Conservation (phyloP, 2,797 vertebrate species). For the Sus cebifrons region DNA sequence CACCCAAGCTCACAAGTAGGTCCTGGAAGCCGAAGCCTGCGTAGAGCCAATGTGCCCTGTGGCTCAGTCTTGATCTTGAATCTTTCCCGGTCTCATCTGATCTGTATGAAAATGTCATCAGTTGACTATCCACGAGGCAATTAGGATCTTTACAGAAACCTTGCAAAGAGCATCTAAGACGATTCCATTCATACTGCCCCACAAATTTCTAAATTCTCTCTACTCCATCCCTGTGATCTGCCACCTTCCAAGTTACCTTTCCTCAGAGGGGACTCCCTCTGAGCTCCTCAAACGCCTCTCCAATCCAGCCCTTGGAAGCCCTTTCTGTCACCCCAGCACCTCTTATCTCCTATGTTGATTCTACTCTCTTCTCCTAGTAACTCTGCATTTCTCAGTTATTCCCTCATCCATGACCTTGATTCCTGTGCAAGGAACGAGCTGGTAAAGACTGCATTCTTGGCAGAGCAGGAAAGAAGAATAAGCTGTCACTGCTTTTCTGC, state of each 20-base stretch:
- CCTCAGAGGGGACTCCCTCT: not conserved
- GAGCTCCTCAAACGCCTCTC: not conserved
- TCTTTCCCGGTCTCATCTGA: not conserved
- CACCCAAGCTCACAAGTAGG: not conserved
- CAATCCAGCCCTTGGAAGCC: accelerated
- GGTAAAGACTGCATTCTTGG: not conserved
- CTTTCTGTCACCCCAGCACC: not conserved
- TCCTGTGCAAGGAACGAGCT: not conserved
- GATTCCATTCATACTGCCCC: not conserved
- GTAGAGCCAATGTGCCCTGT: not conserved
- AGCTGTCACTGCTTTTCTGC: accelerated
- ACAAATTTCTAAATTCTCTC: not conserved
- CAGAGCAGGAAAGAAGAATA: not conserved
- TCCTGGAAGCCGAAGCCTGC: accelerated
- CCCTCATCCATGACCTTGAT: not conserved
- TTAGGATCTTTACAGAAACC: not conserved
- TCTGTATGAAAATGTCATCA: not conserved
- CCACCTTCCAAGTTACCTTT: not conserved
- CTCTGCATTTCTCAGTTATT: not conserved
- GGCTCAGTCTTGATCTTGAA: not conserved
- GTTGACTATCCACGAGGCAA: not conserved
- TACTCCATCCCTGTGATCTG: not conserved
- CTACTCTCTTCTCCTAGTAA: not conserved
- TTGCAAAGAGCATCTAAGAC: not conserved
- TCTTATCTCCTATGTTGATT: not conserved